Evolutionary conservation across 2,888 invertebrate species (phyloP).

Genomic region (Helleia helle): DNA sequence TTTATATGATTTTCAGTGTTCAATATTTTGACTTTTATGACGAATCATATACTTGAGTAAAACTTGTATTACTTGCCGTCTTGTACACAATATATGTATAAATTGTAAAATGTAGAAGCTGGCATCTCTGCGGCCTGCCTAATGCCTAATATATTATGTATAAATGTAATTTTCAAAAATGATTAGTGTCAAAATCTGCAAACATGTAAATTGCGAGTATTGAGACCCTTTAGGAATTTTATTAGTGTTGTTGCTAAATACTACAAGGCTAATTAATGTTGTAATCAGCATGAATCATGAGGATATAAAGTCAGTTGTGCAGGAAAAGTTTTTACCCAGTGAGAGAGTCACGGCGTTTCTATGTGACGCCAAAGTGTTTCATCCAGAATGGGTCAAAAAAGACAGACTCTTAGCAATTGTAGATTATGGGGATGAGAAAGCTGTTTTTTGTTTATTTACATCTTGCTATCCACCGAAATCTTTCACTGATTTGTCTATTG

Average conservation of each 20-base stretch:
- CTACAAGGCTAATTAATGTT: not conserved
- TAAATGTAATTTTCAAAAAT: no score
- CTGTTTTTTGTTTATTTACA: conserved; percentile 64
- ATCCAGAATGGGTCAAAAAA: conserved; percentile 61
- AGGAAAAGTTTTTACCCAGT: conserved; percentile 64
- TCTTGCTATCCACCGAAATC: conserved; percentile 79
- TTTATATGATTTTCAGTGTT: no score
- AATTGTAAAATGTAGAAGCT: no score
- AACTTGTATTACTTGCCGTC: no score
- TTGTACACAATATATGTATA: no score
- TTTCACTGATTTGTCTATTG: conserved; percentile 85
- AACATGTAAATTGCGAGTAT: no score
- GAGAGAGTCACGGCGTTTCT: conserved; percentile 62
- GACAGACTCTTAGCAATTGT: conserved; percentile 63
- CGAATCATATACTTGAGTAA: no score
- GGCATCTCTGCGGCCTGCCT: no score
- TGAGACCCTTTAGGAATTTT: no score
- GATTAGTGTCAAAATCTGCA: no score
- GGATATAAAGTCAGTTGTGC: conserved; percentile 59
- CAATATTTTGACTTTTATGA: no score
- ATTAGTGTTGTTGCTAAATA: conserved; percentile 14
- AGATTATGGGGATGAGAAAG: conserved; percentile 67
- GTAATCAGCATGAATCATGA: conserved; percentile 60
- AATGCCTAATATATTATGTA: no score
- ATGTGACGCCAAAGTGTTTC: conserved; percentile 60